Evolutionary conservation across 2,113 vertebrate species (phyloP).

Genomic region (Grantiella picta): DNA sequence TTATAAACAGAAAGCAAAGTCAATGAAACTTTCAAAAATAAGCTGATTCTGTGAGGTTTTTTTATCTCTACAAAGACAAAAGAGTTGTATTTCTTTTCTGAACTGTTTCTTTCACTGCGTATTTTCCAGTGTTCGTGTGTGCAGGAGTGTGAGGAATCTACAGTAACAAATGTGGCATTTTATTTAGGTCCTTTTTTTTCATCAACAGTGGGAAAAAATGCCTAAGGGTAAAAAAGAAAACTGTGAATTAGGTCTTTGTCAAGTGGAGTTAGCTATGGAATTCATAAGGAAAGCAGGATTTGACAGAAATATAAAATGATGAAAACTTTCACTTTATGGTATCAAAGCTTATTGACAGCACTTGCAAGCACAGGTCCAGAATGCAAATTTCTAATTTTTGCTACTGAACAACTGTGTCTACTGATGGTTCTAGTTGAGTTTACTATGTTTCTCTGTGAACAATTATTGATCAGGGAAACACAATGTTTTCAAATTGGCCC

Average conservation of each 20-base stretch:
- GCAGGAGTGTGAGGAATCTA: background rate
- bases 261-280: background rate
- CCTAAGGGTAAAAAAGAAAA: background rate
- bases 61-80: background rate
- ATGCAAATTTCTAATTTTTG: background rate
- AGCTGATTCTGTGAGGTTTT: background rate
- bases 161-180: background rate
- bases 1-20: background rate
- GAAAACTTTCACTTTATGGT: background rate
- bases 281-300: background rate
- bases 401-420: background rate
- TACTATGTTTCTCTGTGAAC: background rate
- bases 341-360: background rate
- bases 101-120: background rate
- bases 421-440: background rate
- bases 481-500: background rate
- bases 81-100: background rate
- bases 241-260: constrained; percentile 22
- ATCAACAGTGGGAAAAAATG: background rate
- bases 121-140: background rate
- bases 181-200: background rate
- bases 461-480: background rate
- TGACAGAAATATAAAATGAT: constrained; percentile 13
- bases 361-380: background rate
- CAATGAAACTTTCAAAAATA: background rate